phyloP scores from a whole-genome alignment of 1,140 invertebrate genomes.

The Leptinotarsa texana region DNA sequence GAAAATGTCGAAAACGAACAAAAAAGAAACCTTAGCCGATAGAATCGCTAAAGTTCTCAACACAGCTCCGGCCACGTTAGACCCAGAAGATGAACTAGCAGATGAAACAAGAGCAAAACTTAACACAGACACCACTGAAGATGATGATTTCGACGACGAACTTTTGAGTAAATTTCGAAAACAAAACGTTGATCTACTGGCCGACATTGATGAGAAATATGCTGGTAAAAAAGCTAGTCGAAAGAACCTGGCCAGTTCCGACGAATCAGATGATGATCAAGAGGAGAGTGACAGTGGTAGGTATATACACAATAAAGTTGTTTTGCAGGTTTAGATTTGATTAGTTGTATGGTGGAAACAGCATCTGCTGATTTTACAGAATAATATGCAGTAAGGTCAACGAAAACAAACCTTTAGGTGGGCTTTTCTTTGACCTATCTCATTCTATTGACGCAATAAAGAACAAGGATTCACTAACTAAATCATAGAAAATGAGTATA shows the following conservation, averaged over 20 bases:
- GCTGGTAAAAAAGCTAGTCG: constrained; percentile 69
- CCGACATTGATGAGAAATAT: constrained; percentile 73
- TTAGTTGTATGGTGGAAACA: too few species aligned
- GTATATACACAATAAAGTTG: too few species aligned
- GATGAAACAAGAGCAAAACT: constrained; percentile 59
- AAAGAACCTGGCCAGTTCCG: constrained; percentile 54
- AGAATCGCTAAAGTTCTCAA: constrained; percentile 64
- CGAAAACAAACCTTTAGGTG: too few species aligned
- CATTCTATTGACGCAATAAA: too few species aligned
- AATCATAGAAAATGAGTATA: too few species aligned
- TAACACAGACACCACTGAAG: constrained; percentile 50
- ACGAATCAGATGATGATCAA: constrained; percentile 32
- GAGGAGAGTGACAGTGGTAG: background rate
- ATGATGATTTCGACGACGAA: constrained; percentile 61
- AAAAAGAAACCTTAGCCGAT: constrained; percentile 58
- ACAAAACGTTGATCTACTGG: constrained; percentile 67
- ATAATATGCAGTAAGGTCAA: too few species aligned
- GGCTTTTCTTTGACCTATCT: too few species aligned
- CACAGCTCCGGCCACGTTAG: constrained; percentile 58
- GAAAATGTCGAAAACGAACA: background rate
- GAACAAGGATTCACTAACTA: too few species aligned
- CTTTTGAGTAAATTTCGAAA: constrained; percentile 65
- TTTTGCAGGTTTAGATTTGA: too few species aligned
- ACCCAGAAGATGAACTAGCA: constrained; percentile 61
- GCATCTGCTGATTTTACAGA: too few species aligned